Evolutionary conservation across 2,113 vertebrate genomes (phyloP).

Genomic region (Polyodon spathula): DNA sequence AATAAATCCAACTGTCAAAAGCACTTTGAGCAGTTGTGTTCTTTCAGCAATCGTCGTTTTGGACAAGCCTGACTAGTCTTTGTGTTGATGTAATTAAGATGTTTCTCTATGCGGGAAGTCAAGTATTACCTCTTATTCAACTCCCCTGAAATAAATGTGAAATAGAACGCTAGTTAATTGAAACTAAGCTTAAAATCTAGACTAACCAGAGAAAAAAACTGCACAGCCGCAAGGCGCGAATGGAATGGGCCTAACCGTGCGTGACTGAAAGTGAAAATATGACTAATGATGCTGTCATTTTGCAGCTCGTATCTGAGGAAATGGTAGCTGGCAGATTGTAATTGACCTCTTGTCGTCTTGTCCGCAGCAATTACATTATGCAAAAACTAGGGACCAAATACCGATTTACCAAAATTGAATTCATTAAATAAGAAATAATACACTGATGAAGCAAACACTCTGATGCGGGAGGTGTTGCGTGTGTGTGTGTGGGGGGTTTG

Average conservation of each 20-base stretch:
- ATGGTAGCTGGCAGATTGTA: slow-evolving; percentile 25
- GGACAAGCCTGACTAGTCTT: too few species aligned
- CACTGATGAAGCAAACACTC: background rate
- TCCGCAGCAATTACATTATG: slow-evolving; percentile 26
- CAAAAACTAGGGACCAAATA: slow-evolving; percentile 1
- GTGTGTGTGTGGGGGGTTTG: background rate
- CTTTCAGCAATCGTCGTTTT: too few species aligned
- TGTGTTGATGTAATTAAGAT: too few species aligned
- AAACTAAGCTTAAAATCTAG: background rate
- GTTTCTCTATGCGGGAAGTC: too few species aligned
- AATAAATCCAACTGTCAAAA: too few species aligned
- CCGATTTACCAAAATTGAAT: background rate
- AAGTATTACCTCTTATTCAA: too few species aligned
- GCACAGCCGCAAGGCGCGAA: slow-evolving; percentile 15
- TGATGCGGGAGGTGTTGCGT: background rate
- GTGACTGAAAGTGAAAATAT: slow-evolving; percentile 28
- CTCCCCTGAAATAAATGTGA: too few species aligned
- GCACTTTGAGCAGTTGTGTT: too few species aligned
- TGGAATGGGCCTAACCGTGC: slow-evolving; percentile 24
- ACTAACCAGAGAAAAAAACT: background rate
- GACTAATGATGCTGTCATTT: slow-evolving; percentile 26
- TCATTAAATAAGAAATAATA: slow-evolving; percentile 14
- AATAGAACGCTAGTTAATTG: background rate
- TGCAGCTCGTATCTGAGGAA: slow-evolving; percentile 22
- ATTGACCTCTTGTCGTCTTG: slow-evolving; percentile 28